Percentiles rank a stretch among this genome's conserved stretches.
Evolutionary conservation across 2,113 vertebrate genomes (phyloP).

Genomic region (Hylia prasina): DNA sequence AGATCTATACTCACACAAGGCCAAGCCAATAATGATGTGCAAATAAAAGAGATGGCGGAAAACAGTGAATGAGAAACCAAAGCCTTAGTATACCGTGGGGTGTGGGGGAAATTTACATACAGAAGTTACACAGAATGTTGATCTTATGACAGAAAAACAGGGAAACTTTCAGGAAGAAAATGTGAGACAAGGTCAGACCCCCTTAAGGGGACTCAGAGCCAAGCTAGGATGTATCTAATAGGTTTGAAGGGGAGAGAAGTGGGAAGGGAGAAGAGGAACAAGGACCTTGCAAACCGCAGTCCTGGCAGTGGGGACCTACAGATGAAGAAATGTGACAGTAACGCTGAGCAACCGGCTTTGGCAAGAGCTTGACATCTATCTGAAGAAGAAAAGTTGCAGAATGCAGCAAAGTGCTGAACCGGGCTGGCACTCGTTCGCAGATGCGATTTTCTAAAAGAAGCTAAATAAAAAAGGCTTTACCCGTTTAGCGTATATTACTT

Average conservation of each 20-base stretch:
- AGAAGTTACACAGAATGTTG: not conserved
- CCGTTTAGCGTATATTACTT: not conserved
- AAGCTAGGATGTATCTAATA: not conserved
- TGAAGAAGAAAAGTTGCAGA: not conserved
- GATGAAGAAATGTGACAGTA: not conserved
- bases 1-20: not conserved
- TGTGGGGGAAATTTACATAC: not conserved
- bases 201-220: not conserved
- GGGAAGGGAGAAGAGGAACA: not conserved
- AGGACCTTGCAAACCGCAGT: not conserved
- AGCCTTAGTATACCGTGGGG: not conserved
- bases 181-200: not conserved
- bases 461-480: not conserved
- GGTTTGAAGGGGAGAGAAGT: not conserved
- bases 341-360: not conserved
- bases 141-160: not conserved
- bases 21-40: not conserved
- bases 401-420: not conserved
- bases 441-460: not conserved
- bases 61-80: not conserved
- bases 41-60: not conserved
- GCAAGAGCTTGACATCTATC: not conserved
- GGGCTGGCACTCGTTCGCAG: not conserved
- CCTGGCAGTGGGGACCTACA: not conserved
- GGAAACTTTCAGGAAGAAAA: not conserved